Base-by-base conservation (phyloP, 2,797 vertebrate species). In the Sphaeramia orbicularis region DNA sequence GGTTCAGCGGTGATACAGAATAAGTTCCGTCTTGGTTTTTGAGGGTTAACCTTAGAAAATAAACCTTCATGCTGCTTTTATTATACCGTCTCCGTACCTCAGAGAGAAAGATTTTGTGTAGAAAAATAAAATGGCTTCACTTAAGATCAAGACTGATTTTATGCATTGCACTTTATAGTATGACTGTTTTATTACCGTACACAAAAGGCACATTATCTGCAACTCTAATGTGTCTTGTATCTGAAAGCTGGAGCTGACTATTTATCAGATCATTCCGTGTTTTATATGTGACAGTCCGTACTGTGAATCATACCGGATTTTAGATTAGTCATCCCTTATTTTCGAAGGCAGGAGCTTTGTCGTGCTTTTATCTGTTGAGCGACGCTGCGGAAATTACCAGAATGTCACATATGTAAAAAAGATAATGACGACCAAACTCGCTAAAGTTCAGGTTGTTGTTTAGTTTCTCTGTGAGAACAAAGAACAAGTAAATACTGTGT, bases 261-360 rank as follows among this genome's bases (percentile, higher is more conserved):
- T 76, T 80, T 85, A 82, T 80, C 71, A 62, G 75, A 71, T 18
- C 58, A 19, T 52, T 35, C 43, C 42, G 43, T 73, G 78, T 74
- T 78, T 61, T 56, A 48, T 38, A 53, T 38, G 50, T 52, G 52
- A 65, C 52, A 65, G 45, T 52, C 71, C 55, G 59, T 52, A 19
- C 10, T 14, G 48, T 80, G 64, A 83, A 64, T 81, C 77, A n/a
- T 64, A 83, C 78, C 71, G 73, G 75, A 75, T 66, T 38, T 65
- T 53, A 65, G 52, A 82, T 81, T 76, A 72, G 65, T 76, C 51
- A 64, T 68, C 50, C 59, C 40, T 21, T 63, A 60, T 62, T 78
- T 78, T 52, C 30, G 42, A 77, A 51, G 57, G 40, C 52, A 71
- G 44, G 54, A 45, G 27, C 47, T 47, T 27, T 51, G 55, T 71